phyloP scores from a whole-genome alignment of 2,888 invertebrate genomes.

The Panorpa germanica region DNA sequence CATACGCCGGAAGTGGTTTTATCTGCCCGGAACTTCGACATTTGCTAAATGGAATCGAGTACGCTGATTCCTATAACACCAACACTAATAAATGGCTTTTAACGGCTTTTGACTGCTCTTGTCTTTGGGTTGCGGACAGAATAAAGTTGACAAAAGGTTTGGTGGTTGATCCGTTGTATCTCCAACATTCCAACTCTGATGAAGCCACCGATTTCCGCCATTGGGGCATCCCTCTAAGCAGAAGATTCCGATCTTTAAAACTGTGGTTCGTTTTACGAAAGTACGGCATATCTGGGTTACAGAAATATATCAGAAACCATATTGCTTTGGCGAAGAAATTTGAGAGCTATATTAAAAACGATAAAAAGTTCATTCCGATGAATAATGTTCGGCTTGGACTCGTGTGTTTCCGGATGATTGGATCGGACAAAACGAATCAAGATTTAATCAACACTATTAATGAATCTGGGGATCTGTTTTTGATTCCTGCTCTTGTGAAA shows the following conservation, averaged over 20 bases:
- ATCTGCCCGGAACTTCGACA: conserved; percentile 67
- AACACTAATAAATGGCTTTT: conserved; percentile 81
- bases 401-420: conserved; percentile 58
- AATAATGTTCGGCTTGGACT: conserved; percentile 59
- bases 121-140: conserved; percentile 64
- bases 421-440: conserved; percentile 53
- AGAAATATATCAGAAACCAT: conserved; percentile 67
- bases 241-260: conserved; percentile 70
- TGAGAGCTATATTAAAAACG: conserved; percentile 43
- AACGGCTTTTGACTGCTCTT: conserved; percentile 70
- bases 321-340: conserved; percentile 58
- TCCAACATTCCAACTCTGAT: conserved; percentile 61
- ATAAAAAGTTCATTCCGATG: conserved; percentile 54
- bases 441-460: conserved; percentile 61
- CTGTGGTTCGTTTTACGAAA: conserved; percentile 73
- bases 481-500: conserved; percentile 66
- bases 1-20: conserved; percentile 73
- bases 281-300: conserved; percentile 68
- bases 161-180: conserved; percentile 71
- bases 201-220: conserved; percentile 55
- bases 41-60: conserved; percentile 42
- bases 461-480: conserved; percentile 65
- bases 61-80: conserved; percentile 71
- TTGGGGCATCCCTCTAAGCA: conserved; percentile 73
- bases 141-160: conserved; percentile 62